Percentiles rank a stretch among this genome's conserved stretches.
phyloP scores from a whole-genome alignment of 2,113 vertebrate genomes.

The Aldabrachelys gigantea region DNA sequence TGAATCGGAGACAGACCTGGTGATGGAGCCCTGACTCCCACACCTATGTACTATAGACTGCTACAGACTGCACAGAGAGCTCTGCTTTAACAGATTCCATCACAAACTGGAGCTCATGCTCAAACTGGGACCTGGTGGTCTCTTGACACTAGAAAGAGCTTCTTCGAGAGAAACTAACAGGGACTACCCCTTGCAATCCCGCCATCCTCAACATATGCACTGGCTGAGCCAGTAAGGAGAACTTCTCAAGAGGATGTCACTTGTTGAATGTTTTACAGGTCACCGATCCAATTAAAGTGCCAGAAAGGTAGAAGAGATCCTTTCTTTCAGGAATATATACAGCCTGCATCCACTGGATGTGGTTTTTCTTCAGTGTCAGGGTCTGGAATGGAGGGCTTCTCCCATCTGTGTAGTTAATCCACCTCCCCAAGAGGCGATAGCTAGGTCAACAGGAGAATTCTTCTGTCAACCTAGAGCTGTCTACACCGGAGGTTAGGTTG shows the following conservation, averaged over 20 bases:
- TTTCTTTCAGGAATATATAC: not conserved
- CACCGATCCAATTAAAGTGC: not conserved
- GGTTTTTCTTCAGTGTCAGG: not conserved
- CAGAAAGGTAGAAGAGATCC: not conserved
- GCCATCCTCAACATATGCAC: not conserved
- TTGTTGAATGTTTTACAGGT: not conserved
- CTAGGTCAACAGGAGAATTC: not conserved
- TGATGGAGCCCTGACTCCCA: not conserved
- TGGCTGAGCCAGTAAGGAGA: not conserved
- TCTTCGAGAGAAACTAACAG: not conserved
- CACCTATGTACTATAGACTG: not conserved
- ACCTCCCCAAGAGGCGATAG: not conserved
- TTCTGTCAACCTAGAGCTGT: not conserved
- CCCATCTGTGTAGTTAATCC: not conserved
- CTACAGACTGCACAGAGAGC: rapidly evolving
- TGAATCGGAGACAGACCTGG: not conserved
- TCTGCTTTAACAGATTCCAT: not conserved
- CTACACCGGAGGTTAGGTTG: not conserved
- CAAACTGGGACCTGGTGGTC: not conserved
- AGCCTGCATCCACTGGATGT: not conserved
- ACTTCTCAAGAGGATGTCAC: not conserved
- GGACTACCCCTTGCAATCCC: not conserved
- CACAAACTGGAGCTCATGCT: not conserved
- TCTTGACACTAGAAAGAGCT: not conserved
- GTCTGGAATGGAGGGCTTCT: not conserved